Evolutionary conservation across 2,113 vertebrate species (phyloP).

Genomic region (Tichodroma muraria): DNA sequence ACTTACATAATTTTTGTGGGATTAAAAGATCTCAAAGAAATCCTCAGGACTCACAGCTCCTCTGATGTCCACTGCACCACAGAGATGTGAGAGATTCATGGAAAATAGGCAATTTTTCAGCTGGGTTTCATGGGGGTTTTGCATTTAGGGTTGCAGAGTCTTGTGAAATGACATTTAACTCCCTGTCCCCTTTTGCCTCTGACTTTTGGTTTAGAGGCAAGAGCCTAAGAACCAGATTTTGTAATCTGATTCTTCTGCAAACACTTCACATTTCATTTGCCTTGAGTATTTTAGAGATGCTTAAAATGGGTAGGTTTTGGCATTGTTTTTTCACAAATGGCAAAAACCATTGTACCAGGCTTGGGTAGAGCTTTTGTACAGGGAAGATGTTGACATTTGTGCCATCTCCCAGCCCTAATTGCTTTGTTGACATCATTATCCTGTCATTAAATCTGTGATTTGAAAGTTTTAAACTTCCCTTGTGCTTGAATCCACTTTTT

Average conservation of each 20-base stretch:
- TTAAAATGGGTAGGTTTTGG: background rate
- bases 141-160: background rate
- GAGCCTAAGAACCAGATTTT: background rate
- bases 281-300: background rate
- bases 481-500: background rate
- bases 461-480: background rate
- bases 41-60: background rate
- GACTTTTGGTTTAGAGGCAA: background rate
- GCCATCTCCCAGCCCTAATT: background rate
- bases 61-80: background rate
- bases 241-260: background rate
- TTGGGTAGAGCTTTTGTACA: background rate
- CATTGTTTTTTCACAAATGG: background rate
- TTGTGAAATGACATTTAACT: background rate
- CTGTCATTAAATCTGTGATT: background rate
- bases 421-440: background rate
- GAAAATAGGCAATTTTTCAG: background rate
- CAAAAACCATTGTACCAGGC: background rate
- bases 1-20: background rate
- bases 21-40: background rate
- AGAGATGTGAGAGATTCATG: background rate
- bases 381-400: background rate
- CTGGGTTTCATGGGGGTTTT: background rate
- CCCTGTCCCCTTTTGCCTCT: background rate
- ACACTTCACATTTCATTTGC: background rate